Percentiles rank a stretch among this genome's conserved stretches.
Evolutionary conservation across 2,888 invertebrate species (phyloP).

Genomic region (Schrankia costaestrigalis): DNA sequence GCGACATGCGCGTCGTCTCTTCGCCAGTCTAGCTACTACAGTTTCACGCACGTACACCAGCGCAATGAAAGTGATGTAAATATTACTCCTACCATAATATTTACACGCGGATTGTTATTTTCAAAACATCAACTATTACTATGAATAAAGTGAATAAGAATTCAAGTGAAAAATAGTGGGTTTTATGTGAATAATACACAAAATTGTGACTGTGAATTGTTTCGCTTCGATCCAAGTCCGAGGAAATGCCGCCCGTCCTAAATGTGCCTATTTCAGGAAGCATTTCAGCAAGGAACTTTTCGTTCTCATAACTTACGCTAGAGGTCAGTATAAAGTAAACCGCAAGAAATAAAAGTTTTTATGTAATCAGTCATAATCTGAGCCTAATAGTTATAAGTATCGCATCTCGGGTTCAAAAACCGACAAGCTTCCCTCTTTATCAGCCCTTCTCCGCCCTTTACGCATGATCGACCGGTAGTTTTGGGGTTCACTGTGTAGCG

Average conservation of each 20-base stretch:
- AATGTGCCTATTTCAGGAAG: slow-evolving; percentile 75
- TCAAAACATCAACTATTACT: slow-evolving; percentile 51
- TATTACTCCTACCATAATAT: slow-evolving; percentile 73
- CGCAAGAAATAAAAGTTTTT: slow-evolving; percentile 13
- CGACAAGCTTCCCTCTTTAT: slow-evolving; percentile 73
- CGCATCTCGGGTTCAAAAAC: slow-evolving; percentile 67
- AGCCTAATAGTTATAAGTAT: slow-evolving; percentile 40
- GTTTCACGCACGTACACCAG: slow-evolving; percentile 76
- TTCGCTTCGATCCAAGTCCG: slow-evolving; percentile 71
- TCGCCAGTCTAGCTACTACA: slow-evolving; percentile 75
- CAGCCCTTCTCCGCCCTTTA: slow-evolving; percentile 80
- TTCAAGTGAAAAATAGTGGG: slow-evolving; percentile 43
- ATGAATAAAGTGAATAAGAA: slow-evolving; percentile 44
- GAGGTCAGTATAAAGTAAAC: slow-evolving; percentile 65
- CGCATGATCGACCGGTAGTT: slow-evolving; percentile 80
- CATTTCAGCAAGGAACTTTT: slow-evolving; percentile 75
- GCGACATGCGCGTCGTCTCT: slow-evolving; percentile 78
- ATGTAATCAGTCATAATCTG: slow-evolving; percentile 12
- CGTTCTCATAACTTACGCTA: slow-evolving; percentile 73
- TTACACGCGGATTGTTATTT: slow-evolving; percentile 68
- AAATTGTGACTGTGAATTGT: slow-evolving; percentile 56
- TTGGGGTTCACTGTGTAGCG: slow-evolving; percentile 69
- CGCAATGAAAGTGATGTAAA: slow-evolving; percentile 73
- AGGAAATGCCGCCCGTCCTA: slow-evolving; percentile 69
- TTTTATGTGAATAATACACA: slow-evolving; percentile 55